Evolutionary conservation across 2,888 invertebrate genomes (phyloP), one percentile per base, ranked within the genome.

Genomic region (Cerceris ruficornis): DNA sequence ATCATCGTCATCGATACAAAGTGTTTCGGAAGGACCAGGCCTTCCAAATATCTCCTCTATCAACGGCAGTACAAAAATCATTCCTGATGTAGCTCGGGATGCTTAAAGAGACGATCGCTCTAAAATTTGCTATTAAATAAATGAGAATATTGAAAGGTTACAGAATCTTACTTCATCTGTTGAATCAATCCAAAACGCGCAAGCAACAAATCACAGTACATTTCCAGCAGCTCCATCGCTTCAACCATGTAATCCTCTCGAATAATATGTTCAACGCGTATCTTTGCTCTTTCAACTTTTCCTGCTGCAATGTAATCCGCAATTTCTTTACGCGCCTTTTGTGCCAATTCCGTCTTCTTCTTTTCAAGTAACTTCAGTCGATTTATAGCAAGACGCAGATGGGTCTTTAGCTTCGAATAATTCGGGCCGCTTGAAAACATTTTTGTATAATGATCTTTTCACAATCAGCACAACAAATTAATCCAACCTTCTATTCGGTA

Each of bases 241-340:
- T 99, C 99, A 4, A 99, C 99, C 93, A 99, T 94, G 92, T 99
- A 99, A 93, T 99, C 99, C 93, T 99, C 99, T 59, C 99, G 94
- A 73, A 99, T 98, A 73, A 99, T 99, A 88, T 99, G 98, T 93
- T 99, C 99, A 9, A 99, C 99, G 41, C 99, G 95, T 82, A 99
- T 99, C 92, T 98, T 97, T 0, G 99, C 99, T 83, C 97, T 93
- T 93, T 98, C 98, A 84, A 94, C 94, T 94, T 98, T 98, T 71
- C 97, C 97, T 85, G 95, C 95, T 65, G 95, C 94, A 79, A 99
- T 95, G 90, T 98, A 99, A 93, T 99, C 99, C 0, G 98, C 99
- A 75, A 99, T 99, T 95, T 99, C 99, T 90, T 97, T 97, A 81
- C 98, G 94, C 0, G 99, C 96, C 93, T 99, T 99, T 91, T 98